Conservation (phyloP, 2,113 vertebrate genomes). For the Ancistrus triradiatus region DNA sequence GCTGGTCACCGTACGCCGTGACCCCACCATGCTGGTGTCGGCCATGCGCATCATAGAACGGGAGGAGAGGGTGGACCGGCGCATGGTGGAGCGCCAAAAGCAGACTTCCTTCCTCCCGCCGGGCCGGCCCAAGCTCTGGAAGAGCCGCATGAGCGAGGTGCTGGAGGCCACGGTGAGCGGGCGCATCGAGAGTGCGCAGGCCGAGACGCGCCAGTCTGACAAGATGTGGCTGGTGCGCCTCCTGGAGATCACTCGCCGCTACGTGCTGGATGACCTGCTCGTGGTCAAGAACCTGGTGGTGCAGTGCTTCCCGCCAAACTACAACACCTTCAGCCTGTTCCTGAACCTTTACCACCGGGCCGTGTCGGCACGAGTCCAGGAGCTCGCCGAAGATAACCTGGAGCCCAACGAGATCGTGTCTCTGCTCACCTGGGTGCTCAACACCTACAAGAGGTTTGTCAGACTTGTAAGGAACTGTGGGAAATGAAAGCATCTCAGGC, state of each 20-base stretch:
- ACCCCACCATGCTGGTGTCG: slow-evolving; percentile 92
- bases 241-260: slow-evolving; percentile 89
- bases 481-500: too few relatives aligned
- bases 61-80: slow-evolving; percentile 90
- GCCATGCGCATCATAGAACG: slow-evolving; percentile 94
- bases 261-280: slow-evolving; percentile 85
- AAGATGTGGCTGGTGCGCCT: slow-evolving; percentile 98
- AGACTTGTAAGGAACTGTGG: too few relatives aligned
- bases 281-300: slow-evolving; percentile 89
- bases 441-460: slow-evolving; percentile 86
- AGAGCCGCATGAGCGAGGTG: slow-evolving; percentile 86
- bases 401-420: slow-evolving; percentile 96
- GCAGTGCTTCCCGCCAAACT: slow-evolving; percentile 90
- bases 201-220: slow-evolving; percentile 86
- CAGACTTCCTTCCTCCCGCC: slow-evolving; percentile 92
- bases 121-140: slow-evolving; percentile 91
- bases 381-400: slow-evolving; percentile 85
- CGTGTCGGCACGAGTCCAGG: slow-evolving; percentile 80
- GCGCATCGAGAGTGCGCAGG: slow-evolving; percentile 88
- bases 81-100: slow-evolving; percentile 88
- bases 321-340: slow-evolving; percentile 84
- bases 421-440: slow-evolving; percentile 90
- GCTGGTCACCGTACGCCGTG: slow-evolving; percentile 85
- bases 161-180: slow-evolving; percentile 85
- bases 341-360: slow-evolving; percentile 85